These are phyloP conservation scores for Augiades crinisus DNA, from an alignment of 2,888 invertebrate species.

Conservation along the genomic window DNA sequence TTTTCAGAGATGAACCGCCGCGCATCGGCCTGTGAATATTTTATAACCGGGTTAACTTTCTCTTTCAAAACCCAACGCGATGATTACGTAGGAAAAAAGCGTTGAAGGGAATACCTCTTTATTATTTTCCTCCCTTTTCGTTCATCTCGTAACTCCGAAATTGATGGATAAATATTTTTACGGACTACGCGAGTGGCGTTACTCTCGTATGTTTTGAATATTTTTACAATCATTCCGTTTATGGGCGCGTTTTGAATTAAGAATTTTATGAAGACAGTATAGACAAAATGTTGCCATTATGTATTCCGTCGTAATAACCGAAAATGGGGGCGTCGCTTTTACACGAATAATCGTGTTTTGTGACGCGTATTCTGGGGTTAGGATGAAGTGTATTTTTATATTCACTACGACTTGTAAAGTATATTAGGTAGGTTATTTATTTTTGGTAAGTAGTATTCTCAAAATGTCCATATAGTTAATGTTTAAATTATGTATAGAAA, in stretches of 20 bases:
- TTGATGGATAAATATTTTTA: constrained; percentile 40
- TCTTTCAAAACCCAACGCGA: constrained; percentile 29
- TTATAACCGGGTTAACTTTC: constrained; percentile 31
- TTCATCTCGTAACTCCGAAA: constrained; percentile 36
- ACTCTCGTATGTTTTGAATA: constrained; percentile 33
- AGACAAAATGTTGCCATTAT: constrained; percentile 21
- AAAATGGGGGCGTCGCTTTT: constrained; percentile 4
- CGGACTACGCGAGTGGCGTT: constrained; percentile 29
- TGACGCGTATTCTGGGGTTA: constrained; percentile 5
- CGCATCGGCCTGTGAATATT: constrained; percentile 31
- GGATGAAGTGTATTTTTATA: constrained; percentile 8
- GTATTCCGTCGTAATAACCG: constrained; percentile 24
- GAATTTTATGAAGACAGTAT: constrained; percentile 14
- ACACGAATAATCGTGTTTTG: constrained; percentile 3
- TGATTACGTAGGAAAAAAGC: constrained; percentile 33
- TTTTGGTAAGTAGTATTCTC: neutral
- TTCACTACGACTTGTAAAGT: neutral
- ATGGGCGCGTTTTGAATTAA: constrained; percentile 25
- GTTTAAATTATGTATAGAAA: neutral
- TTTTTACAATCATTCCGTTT: constrained; percentile 28
- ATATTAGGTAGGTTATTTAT: neutral
- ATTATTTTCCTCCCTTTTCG: constrained; percentile 33
- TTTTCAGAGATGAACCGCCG: constrained; percentile 15
- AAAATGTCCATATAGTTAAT: neutral
- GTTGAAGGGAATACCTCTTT: constrained; percentile 33